phyloP scores from a whole-genome alignment of 2,888 invertebrate genomes.

The Epinotia nisella region DNA sequence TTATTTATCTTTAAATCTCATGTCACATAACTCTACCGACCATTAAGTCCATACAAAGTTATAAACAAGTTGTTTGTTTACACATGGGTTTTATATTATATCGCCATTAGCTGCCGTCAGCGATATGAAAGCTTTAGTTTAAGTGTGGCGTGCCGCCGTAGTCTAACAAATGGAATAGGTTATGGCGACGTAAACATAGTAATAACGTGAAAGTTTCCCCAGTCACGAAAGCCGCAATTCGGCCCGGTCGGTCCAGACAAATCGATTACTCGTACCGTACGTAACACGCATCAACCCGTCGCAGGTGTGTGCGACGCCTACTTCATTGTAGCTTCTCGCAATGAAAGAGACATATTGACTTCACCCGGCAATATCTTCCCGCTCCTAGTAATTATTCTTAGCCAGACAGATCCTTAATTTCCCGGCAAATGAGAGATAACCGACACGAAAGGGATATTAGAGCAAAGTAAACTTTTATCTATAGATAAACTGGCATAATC shows the following conservation, averaged over 20 bases:
- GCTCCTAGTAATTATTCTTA: conserved; percentile 56
- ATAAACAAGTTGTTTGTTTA: conserved; percentile 60
- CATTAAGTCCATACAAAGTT: conserved; percentile 57
- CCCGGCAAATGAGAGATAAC: conserved; percentile 48
- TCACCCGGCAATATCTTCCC: conserved; percentile 51
- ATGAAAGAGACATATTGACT: conserved; percentile 59
- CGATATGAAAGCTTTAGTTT: conserved; percentile 64
- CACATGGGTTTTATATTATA: conserved; percentile 60
- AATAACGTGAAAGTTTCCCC: conserved; percentile 67
- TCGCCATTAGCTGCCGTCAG: conserved; percentile 64
- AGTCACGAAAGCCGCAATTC: conserved; percentile 68
- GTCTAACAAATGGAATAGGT: conserved; percentile 65
- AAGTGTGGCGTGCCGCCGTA: conserved; percentile 56
- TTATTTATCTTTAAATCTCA: not conserved
- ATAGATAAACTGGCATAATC: conserved; percentile 51
- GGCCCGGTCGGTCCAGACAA: conserved; percentile 72
- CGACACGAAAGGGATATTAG: conserved; percentile 47
- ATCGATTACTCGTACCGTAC: conserved; percentile 74
- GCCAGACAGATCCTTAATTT: conserved; percentile 50
- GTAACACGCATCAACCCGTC: conserved; percentile 62
- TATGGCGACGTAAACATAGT: conserved; percentile 70
- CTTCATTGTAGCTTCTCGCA: conserved; percentile 59
- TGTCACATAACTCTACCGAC: conserved; percentile 30
- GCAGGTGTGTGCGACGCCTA: conserved; percentile 69
- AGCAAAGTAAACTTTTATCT: conserved; percentile 53